Evolutionary conservation across 1,140 invertebrate species (phyloP), one percentile per base, ranked within the genome.

Genomic region (Macrosteles quadrilineatus): DNA sequence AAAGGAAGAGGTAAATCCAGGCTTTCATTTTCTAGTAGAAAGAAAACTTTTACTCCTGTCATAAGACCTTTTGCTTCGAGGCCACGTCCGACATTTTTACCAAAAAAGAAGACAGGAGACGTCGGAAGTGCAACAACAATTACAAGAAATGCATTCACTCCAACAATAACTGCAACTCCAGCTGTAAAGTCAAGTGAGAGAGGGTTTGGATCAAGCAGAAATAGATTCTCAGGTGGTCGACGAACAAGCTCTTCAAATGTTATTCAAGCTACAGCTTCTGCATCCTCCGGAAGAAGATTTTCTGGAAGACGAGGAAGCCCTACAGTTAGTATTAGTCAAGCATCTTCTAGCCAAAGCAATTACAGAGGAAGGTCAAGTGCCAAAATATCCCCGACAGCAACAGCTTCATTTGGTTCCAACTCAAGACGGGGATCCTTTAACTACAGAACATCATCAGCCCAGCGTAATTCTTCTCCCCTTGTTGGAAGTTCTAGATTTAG

Each of bases 141-240:
- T 30, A 94, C 91, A 11, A 78, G 87, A 86, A 64, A 91, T 91
- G 76, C 71, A 27, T 88, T 91, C 75, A 94, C 92, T 1, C 91
- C 92, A 12, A 94, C 92, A 9, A 90, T 94, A 70, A 93, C 91
- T 0, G 92, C 92, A 36, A 93, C 91, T 1, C 89, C 91, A 23
- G 91, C 91, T 9, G 82, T 90, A 11, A 92, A 92, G 79, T 68
- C 77, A 12, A 70, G 32, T 31, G 70, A 66, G 23, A 66, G 55
- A 43, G 73, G 74, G 17, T 73, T 73, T 59, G 74, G 74, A 17
- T 68, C 77, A 4, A 77, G 75, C 31, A 77, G 83, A 1, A 84
- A 83, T 59, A 80, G 86, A 72, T 92, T 90, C 79, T 85, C 85
- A 36, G 85, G 86, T 2, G 85, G 85, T 66, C 82, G 87, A 77